A percentile compares a stretch with the other conserved stretches of the same genome.
phyloP scores from a whole-genome alignment of 2,113 vertebrate species.

The Herpetotheres cachinnans region DNA sequence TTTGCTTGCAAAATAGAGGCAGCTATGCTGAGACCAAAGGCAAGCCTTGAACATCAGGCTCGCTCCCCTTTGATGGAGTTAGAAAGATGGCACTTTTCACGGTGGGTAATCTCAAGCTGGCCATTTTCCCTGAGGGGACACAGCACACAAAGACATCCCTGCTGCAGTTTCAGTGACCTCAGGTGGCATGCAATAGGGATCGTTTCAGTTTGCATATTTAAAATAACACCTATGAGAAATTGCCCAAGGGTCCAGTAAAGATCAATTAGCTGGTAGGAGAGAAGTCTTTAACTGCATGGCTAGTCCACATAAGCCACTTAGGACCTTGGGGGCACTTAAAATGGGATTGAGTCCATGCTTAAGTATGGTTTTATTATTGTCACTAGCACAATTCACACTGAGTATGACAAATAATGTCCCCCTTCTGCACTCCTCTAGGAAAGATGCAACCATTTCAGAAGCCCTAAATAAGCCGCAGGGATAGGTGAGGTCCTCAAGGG shows the following conservation, averaged over 20 bases:
- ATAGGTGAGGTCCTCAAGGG: not conserved
- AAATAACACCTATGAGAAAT: not conserved
- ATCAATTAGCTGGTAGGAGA: conserved; percentile 7
- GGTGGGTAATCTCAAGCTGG: not conserved
- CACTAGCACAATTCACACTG: not conserved
- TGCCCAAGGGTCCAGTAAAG: conserved; percentile 10
- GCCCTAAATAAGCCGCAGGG: not conserved
- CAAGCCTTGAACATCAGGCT: not conserved
- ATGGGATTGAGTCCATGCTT: not conserved
- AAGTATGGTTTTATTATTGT: not conserved
- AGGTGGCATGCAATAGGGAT: not conserved
- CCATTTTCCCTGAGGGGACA: not conserved
- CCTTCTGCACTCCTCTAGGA: not conserved
- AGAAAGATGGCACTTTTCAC: not conserved
- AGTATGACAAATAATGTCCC: not conserved
- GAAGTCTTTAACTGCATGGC: not conserved
- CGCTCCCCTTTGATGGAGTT: not conserved
- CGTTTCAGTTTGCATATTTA: not conserved
- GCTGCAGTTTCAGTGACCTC: conserved; percentile 19
- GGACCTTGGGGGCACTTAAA: not conserved
- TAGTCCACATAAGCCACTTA: not conserved
- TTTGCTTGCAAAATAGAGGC: not conserved
- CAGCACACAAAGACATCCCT: not conserved
- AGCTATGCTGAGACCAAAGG: not conserved
- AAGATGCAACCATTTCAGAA: not conserved